Base-by-base conservation (phyloP, 2,888 invertebrate genomes). In the Rhingia campestris region DNA sequence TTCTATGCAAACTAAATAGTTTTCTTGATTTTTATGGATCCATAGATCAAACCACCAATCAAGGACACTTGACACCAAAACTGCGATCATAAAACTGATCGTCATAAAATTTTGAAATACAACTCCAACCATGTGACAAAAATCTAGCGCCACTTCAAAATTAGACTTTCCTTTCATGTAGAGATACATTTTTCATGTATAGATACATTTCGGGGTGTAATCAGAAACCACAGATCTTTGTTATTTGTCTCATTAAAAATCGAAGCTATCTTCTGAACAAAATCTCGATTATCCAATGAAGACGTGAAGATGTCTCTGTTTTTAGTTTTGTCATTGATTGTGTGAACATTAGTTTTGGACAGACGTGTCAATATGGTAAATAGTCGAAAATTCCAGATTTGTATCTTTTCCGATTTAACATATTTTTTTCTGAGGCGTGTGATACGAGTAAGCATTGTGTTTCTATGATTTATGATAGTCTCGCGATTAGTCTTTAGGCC, bases 351-450 rank as follows among this genome's bases (percentile, higher is more conserved):
- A 49, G 33, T 58, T 49, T 4, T 12, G 53, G 59, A 51, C 30
- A 35, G 32, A 35, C 35, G 2, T 22, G 67, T 59, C 59, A 67
- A 59, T 67, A 59, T 67, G 67, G 59, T 67, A 67, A 75, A 59
- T 53, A 32, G 45, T 51, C 10, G 12, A 30, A 49, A 45, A 14
- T 14, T 45, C 45, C 12, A 51, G 66, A 75, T 75, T 32, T 37
- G 7, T 67, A 75, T 75, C 75, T 67, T 41, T 32, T 37, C 45
- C 32, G 51, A 54, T 41, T 43, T 51, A 53, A 56, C 41, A 59
- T 70, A 59, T 51, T 74, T 6, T 41, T 49, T 39, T 58, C n/a
- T 14, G 30, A 58, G 49, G 7, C 10, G 45, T 22, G 22, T 22
- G 22, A 2, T 22, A 22, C 2, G 22, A 22, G 22, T 2, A 22